These are phyloP conservation scores for Phodopus roborovskii DNA, from an alignment of 2,113 vertebrate genomes.

Conservation along the genomic window DNA sequence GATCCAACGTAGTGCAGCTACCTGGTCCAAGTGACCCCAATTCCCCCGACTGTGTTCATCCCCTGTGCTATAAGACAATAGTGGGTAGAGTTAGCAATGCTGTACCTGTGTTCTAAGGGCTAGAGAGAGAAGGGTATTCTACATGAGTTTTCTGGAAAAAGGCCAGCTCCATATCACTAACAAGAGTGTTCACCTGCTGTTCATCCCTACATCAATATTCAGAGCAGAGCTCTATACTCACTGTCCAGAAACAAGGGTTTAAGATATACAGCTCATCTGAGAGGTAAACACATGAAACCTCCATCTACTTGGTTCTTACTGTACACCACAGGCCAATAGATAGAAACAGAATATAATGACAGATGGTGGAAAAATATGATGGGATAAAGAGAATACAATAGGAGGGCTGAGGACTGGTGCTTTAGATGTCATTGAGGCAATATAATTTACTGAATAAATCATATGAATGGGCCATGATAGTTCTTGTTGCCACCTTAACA, in stretches of 20 bases:
- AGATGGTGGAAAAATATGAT: not conserved
- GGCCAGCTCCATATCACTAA: too few relatives aligned
- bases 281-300: not conserved
- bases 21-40: slow-evolving; percentile 1
- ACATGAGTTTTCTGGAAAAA: too few relatives aligned
- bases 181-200: not conserved
- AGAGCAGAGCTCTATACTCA: not conserved
- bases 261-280: not conserved
- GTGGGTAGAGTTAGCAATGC: fast-evolving
- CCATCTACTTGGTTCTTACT: not conserved
- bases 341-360: not conserved
- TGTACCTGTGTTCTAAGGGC: too few relatives aligned
- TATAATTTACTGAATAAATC: too few relatives aligned
- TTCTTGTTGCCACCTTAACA: not conserved
- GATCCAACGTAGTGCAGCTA: not conserved
- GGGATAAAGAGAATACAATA: too few relatives aligned
- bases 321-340: not conserved
- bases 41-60: slow-evolving; percentile 51
- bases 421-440: too few relatives aligned
- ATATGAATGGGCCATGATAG: too few relatives aligned
- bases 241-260: not conserved
- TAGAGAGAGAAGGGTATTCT: not conserved
- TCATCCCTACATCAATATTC: not conserved
- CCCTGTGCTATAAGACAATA: slow-evolving; percentile 87
- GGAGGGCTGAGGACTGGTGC: too few relatives aligned